Conservation (phyloP, 2,888 invertebrate species). For the Drosophila parthenogenetica region DNA sequence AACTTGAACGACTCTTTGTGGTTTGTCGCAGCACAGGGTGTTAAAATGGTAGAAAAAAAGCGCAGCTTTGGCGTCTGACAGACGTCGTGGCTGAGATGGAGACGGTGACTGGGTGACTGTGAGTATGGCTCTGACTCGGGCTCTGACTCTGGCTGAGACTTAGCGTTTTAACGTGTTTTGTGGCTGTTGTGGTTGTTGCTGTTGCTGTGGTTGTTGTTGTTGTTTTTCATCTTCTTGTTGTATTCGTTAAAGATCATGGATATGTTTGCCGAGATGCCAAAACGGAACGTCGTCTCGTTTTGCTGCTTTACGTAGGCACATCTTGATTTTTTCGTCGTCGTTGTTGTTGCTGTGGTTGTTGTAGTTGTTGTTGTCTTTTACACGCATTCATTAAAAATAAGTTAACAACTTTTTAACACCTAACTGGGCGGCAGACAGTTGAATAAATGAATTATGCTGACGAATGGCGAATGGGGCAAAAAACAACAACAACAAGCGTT, state of each 20-base stretch:
- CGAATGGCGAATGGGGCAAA: slow-evolving; percentile 62
- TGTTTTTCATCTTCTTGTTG: slow-evolving; percentile 41
- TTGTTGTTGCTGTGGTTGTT: slow-evolving; percentile 25
- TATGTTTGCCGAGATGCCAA: slow-evolving; percentile 74
- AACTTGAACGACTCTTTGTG: background rate
- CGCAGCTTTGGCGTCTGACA: slow-evolving; percentile 21
- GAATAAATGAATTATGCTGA: slow-evolving; percentile 81
- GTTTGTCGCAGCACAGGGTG: background rate
- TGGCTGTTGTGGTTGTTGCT: slow-evolving; percentile 18
- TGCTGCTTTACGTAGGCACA: slow-evolving; percentile 57
- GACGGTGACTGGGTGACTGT: background rate
- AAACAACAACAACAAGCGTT: background rate
- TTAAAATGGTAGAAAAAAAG: slow-evolving; percentile 1
- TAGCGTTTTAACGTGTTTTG: slow-evolving; percentile 56
- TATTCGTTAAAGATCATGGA: slow-evolving; percentile 72
- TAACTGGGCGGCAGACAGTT: slow-evolving; percentile 81
- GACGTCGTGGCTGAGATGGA: slow-evolving; percentile 13
- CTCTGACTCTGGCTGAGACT: slow-evolving; percentile 25
- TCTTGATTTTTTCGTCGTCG: slow-evolving; percentile 51
- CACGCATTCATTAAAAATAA: slow-evolving; percentile 81
- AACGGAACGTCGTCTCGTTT: slow-evolving; percentile 49
- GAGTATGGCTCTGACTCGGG: slow-evolving; percentile 4
- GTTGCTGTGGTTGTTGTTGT: slow-evolving; percentile 13
- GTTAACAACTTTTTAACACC: slow-evolving; percentile 84
- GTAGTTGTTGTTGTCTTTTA: slow-evolving; percentile 58